Base-by-base conservation (phyloP, 2,888 invertebrate genomes). In the Xanthostigma xanthostigma region DNA sequence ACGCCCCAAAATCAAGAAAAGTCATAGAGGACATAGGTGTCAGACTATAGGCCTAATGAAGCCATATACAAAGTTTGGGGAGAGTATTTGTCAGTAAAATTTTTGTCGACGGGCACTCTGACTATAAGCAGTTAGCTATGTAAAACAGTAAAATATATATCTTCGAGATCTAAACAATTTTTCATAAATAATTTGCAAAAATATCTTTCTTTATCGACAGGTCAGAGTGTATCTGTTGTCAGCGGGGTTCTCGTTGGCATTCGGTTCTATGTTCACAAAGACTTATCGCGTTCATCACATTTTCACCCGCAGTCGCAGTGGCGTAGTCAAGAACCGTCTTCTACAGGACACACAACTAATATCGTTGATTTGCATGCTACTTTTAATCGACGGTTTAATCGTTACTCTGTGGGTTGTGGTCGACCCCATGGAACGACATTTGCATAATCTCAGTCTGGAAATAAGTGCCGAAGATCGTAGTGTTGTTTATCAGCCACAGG, bases 241-340 rank as follows among this genome's bases (percentile, higher is more conserved):
- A 2, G 87, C 90, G 43, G 93, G 92, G 34, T 93, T 92, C 66
- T 91, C 92, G 0, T 66, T 93, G 56, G 87, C 92, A 1, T 93
- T 93, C 61, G 93, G 93, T 36, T 90, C 93, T 14, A 93, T 93
- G 87, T 92, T 93, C 64, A 89, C 91, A 3, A 93, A 93, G 70
- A 93, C 92, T 0, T 93, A 92, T 67, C 70, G 93, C 46, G 91
- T 93, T 11, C 91, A 93, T 68, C 78, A 90, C 59, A 89, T 93
- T 65, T 92, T 93, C 66, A 86, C 89, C 50, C 79, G 87, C 57
- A 83, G 84, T 57, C 76, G 82, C 38, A 84, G 86, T 56, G 84
- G 86, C 1, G 79, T 91, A 0, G 84, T 91, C 54, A 90, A 87
- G 66, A 90, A 89, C 57, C 92, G 90, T 76, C 73, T 93, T 51